Base-by-base conservation (phyloP, 2,888 invertebrate genomes). In the Agrochola circellaris region DNA sequence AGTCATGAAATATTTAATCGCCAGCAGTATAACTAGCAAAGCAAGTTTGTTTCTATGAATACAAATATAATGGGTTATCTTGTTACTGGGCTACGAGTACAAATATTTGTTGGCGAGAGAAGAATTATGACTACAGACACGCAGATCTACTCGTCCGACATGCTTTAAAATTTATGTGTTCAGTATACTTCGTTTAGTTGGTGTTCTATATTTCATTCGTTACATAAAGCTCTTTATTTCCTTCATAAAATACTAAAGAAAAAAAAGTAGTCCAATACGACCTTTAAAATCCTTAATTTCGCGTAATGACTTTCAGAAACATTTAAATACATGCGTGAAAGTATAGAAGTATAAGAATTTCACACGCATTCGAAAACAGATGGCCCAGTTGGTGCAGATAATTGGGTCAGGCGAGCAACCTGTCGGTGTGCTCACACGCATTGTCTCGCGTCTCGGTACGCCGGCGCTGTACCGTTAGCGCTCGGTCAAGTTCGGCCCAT, bases 401-500 rank as follows among this genome's bases (percentile, higher is more conserved):
- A 96, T 96, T 96, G 93, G 96, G 96, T 96, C 95, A 96, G 94
- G 90, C 95, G 95, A 95, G 95, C 95, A 96, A 96, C 96, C 96
- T 96, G 96, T 92, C 90, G 92, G 90, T 90, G 89, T 88, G 91
- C 93, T 94, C 93, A 92, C 95, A 95, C 95, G 95, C 95, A 95
- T 96, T 96, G 96, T 95, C 93, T 95, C 92, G 94, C 92, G 92
- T 88, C 91, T 91, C 90, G 89, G 84, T 84, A 90, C 89, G 89
- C 81, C 90, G 86, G 91, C 89, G 83, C 91, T 58, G 93, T 95
- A 94, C 96, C 96, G 96, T 96, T 96, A 96, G 82, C 90, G 90
- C 91, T 92, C 95, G 95, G 95, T 95, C 95, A 96, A 95, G 95
- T 95, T 96, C 95, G 95, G 92, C 93, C 91, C 93, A 94, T 93